Evolutionary conservation across 2,113 vertebrate genomes (phyloP), one percentile per base, ranked within the genome.

Genomic region (Rhinogobius similis): DNA sequence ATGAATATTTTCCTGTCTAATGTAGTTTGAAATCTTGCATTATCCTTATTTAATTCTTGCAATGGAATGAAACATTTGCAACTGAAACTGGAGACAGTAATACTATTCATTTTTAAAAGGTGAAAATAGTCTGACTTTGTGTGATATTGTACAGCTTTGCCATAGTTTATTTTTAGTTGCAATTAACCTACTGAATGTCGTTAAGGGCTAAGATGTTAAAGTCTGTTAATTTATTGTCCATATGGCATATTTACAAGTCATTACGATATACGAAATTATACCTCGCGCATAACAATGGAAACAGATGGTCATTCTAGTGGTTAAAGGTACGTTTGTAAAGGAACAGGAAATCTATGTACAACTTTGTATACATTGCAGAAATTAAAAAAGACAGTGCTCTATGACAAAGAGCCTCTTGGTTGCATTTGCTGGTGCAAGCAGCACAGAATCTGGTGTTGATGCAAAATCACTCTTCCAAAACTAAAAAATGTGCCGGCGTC

Each of bases 381-480:
- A 43, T 43, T 23, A 24, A 63, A 36, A n/a, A 39, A 43, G 61
- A 62, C 10, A 41, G 36, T 24, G 69, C 46, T 0, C 4, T 43
- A 68, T 32, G 38, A 36, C 55, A 65, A 29, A 53, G 32, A 59
- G 67, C 55, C 21, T 41, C 38, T 41, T 63, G 32, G 36, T 55
- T 69, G 75, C 43, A 52, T 16, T 66, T 73, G 11, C 68, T 66
- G 43, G 46, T 77, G 75, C 63, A 55, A 65, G 72, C 70, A 62
- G 62, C 44, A 68, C 27, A 71, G 23, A 72, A 10, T 38, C 52
- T 83, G 58, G 58, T n/a, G 56, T 83, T 80, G 65, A 52, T 82
- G 56, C 74, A 43, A 65, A 39, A 46, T 81, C 74, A 58, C 74
- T 82, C 53, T 72, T 63, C 78, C 78, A 83, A 78, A 71, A 82